Evolutionary conservation across 2,113 vertebrate genomes (phyloP).

Genomic region (Pterocles orientalis): DNA sequence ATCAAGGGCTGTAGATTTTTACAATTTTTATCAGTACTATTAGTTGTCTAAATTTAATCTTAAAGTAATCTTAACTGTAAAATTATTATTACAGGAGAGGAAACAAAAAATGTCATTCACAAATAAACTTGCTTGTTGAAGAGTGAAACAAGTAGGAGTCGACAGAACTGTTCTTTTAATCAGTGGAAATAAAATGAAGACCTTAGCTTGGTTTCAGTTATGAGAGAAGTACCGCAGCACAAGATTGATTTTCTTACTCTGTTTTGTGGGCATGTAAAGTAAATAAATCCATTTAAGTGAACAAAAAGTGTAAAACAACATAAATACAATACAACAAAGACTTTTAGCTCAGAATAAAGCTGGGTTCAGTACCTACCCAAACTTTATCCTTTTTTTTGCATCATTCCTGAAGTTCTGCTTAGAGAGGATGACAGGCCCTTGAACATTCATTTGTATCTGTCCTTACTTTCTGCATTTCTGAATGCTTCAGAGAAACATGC

Average conservation of each 20-base stretch:
- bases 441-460: neutral
- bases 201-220: neutral
- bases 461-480: neutral
- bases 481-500: neutral
- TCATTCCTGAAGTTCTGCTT: neutral
- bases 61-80: neutral
- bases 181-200: neutral
- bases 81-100: neutral
- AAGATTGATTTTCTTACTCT: neutral
- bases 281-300: neutral
- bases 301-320: fast-evolving
- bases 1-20: neutral
- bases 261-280: neutral
- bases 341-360: neutral
- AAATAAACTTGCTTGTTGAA: neutral
- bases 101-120: neutral
- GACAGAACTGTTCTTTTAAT: neutral
- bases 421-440: neutral
- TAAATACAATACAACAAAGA: neutral
- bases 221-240: neutral
- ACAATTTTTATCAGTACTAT: neutral
- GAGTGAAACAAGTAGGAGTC: neutral
- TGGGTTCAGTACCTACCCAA: no score
- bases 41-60: neutral
- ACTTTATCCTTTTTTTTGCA: neutral